Conservation (phyloP, 1,140 invertebrate genomes). For the Cyphomyrmex costatus region DNA sequence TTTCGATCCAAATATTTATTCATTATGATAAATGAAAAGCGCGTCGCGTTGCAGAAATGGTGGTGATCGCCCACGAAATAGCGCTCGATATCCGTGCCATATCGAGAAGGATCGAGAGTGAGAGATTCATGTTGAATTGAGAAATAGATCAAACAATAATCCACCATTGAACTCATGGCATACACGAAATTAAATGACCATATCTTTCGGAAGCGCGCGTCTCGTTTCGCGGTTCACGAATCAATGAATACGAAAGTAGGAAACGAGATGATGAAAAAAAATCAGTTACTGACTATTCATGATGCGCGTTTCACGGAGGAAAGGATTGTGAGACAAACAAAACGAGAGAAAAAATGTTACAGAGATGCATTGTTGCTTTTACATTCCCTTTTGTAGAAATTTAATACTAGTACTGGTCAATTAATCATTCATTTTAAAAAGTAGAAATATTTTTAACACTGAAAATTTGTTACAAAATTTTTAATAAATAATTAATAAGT, state of each 20-base stretch:
- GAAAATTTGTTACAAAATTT: too few relatives aligned
- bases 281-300: conserved; percentile 13
- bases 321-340: background rate
- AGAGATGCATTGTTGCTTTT: background rate
- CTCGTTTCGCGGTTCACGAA: background rate
- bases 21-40: conserved; percentile 57
- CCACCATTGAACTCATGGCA: background rate
- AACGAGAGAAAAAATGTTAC: background rate
- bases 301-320: background rate
- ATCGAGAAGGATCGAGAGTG: background rate
- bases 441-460: too few relatives aligned
- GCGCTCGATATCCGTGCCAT: background rate
- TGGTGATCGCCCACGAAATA: background rate
- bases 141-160: conserved; percentile 43
- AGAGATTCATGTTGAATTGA: background rate
- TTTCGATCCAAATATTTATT: conserved; percentile 51
- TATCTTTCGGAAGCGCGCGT: background rate
- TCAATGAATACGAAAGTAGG: conserved; percentile 22
- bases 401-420: too few relatives aligned
- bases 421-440: too few relatives aligned
- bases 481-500: too few relatives aligned
- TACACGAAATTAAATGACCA: conserved; percentile 19
- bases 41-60: background rate
- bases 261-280: conserved; percentile 15
- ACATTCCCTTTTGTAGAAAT: too few relatives aligned